Percentiles rank a stretch among this genome's conserved stretches.
Evolutionary conservation across 2,797 vertebrate species (phyloP).

Genomic region (Anguilla obscura): DNA sequence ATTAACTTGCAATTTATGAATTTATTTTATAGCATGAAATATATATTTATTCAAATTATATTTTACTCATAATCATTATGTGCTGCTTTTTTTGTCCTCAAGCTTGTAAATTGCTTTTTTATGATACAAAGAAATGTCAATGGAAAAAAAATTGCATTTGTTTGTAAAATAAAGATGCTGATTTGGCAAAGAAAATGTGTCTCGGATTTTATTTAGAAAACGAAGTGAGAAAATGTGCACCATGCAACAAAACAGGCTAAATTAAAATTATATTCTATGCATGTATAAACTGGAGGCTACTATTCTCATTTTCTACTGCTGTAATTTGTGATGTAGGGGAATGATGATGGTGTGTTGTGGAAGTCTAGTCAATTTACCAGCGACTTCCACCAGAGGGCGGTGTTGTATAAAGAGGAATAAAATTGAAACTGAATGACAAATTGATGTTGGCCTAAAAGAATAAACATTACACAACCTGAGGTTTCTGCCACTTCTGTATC

Average conservation of each 20-base stretch:
- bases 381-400: slow-evolving; percentile 21
- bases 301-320: neutral
- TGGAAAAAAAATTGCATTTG: slow-evolving; percentile 87
- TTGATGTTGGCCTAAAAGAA: neutral
- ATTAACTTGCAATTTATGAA: slow-evolving; percentile 96
- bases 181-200: slow-evolving; percentile 77
- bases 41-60: slow-evolving; percentile 99
- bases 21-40: slow-evolving; percentile 99
- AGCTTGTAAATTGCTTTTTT: slow-evolving; percentile 99
- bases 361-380: neutral
- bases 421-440: neutral
- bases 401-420: slow-evolving; percentile 6
- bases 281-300: neutral
- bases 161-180: slow-evolving; percentile 99
- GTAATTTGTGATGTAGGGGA: neutral
- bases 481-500: neutral
- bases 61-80: slow-evolving; percentile 99
- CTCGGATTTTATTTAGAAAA: slow-evolving; percentile 7
- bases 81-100: slow-evolving; percentile 87
- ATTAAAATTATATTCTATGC: neutral
- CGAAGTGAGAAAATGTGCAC: neutral
- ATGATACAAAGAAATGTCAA: slow-evolving; percentile 93
- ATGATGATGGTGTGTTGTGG: neutral
- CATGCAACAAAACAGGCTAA: neutral
- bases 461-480: neutral